Evolutionary conservation across 2,797 vertebrate species (phyloP).

Genomic region (Oophaga sylvatica): DNA sequence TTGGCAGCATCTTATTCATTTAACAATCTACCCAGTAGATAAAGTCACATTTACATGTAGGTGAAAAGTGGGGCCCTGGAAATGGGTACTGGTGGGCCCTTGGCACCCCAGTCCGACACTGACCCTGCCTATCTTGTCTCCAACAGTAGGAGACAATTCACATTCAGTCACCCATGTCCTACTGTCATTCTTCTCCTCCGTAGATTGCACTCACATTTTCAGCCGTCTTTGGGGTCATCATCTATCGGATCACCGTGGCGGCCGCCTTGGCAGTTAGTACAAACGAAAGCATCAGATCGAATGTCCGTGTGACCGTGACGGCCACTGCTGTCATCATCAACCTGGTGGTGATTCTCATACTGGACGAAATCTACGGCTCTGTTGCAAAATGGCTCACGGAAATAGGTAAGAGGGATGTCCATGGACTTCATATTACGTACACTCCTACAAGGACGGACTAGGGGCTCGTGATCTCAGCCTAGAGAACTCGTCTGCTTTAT

Average conservation of each 20-base stretch:
- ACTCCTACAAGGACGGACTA: too few species aligned
- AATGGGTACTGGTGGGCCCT: too few species aligned
- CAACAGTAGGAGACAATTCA: too few species aligned
- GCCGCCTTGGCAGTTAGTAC: constrained; percentile 90
- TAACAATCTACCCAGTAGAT: too few species aligned
- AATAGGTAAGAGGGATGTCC: constrained; percentile 79
- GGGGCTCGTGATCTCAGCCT: neutral
- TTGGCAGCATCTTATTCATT: too few species aligned
- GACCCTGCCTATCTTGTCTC: too few species aligned
- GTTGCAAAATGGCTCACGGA: constrained; percentile 96
- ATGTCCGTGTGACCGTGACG: constrained; percentile 89
- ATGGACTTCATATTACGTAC: neutral
- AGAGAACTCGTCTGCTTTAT: neutral
- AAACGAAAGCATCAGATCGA: constrained; percentile 83
- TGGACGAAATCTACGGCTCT: constrained; percentile 94
- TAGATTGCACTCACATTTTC: constrained; percentile 92
- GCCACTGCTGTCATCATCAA: constrained; percentile 96
- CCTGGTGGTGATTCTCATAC: constrained; percentile 91
- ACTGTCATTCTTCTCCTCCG: constrained; percentile 3
- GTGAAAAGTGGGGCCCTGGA: too few species aligned
- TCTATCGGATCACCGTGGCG: constrained; percentile 91
- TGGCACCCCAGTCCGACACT: too few species aligned
- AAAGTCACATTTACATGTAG: too few species aligned
- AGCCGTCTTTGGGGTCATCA: constrained; percentile 89
- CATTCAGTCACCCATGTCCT: neutral